Base-by-base conservation (phyloP, 2,888 invertebrate genomes). In the Antheraea assamensis region DNA sequence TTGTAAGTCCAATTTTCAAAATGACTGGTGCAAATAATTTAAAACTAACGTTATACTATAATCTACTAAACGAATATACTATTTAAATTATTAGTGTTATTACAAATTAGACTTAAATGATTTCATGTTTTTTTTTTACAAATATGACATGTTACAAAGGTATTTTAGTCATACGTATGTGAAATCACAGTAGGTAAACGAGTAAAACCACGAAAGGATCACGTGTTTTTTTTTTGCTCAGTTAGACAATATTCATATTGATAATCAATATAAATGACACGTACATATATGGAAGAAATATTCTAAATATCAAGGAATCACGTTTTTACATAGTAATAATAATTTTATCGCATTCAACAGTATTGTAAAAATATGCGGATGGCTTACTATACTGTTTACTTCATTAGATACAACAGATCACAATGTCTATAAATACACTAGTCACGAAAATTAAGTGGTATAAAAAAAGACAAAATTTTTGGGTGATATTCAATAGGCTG, bases 141-240 rank as follows among this genome's bases (percentile, higher is more conserved):
- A 31, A 66, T 27, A 19, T 66, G 1, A 17, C 24, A 58, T 58
- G 10, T 10, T n/a, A 68, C 68, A 68, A 68, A 68, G 31, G 31
- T 31, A 68, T 35, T n/a, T 27, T 68, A 19, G 35, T 35, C 68
- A 68, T 68, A 35, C 68, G 3, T 68, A 35, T n/a, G 35, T 35
- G 15, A 19, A 21, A 35, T 35, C 3, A n/a, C 31, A 68, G 8
- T 35, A 68, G 68, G 35, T 68, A 68, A 68, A 68, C 35, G 0
- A 68, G 35, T 35, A 68, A 15, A 68, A 68, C n/a, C 68, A 68
- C 21, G 8, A 68, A 68, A 68, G 19, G 68, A n/a, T 68, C 68
- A 68, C 68, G 68, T n/a, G 35, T 35, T 68, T 58, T 2, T 64
- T 64, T 24, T 68, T 68, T 35, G 35, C 35, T 35, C 35, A 35